Conservation (phyloP, 2,797 vertebrate species). For the Petrocephalus sullivani region DNA sequence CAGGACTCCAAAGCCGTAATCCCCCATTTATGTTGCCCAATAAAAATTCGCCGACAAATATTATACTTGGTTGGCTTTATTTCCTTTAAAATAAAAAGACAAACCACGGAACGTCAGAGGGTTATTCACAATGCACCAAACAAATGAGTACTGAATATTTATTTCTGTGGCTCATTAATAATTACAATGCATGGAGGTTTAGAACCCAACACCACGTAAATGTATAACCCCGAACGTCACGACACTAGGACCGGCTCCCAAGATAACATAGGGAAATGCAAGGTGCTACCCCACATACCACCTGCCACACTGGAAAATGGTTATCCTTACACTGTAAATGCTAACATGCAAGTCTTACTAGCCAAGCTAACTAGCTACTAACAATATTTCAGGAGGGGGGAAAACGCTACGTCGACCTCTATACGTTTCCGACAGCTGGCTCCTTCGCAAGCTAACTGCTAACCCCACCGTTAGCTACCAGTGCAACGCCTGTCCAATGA, state of each 20-base stretch:
- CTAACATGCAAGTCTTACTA: not conserved
- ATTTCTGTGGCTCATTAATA: not conserved
- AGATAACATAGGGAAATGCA: conserved; percentile 19
- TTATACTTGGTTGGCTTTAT: conserved; percentile 65
- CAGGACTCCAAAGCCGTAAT: conserved; percentile 99
- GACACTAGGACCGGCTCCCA: not conserved
- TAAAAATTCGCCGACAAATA: conserved; percentile 56
- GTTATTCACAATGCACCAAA: conserved; percentile 10
- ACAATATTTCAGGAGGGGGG: conserved; percentile 61
- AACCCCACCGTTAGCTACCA: conserved; percentile 35
- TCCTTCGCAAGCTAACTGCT: conserved; percentile 35
- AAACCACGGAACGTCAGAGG: conserved; percentile 10
- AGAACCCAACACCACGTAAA: not conserved
- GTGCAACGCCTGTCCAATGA: conserved; percentile 9
- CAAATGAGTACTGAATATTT: not conserved
- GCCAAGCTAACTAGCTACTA: conserved; percentile 60
- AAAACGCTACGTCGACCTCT: conserved; percentile 24
- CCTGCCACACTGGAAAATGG: not conserved
- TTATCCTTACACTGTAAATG: not conserved
- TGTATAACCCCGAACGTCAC: not conserved
- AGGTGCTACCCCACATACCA: conserved; percentile 15
- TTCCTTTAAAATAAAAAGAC: conserved; percentile 55
- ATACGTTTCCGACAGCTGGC: conserved; percentile 28
- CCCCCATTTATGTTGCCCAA: conserved; percentile 94
- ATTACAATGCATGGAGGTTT: not conserved